These are phyloP conservation scores for Pithys albifrons DNA, from an alignment of 2,113 vertebrate species.

Conservation along the genomic window DNA sequence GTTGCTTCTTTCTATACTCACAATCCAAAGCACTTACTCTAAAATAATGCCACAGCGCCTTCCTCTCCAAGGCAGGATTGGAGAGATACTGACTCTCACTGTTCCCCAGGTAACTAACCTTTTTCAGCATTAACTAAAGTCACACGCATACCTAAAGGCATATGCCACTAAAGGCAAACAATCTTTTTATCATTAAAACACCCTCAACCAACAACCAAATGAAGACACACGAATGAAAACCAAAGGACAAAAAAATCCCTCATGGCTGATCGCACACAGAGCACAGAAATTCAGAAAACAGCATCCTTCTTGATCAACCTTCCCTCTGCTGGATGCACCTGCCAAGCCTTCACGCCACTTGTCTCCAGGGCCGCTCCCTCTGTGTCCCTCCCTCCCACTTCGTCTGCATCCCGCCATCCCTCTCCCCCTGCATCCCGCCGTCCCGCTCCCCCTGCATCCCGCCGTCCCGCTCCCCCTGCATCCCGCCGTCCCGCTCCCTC, in stretches of 20 bases:
- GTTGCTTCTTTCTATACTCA: not conserved
- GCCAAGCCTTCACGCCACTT: rapidly evolving
- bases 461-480: rapidly evolving
- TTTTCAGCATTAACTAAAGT: too few relatives aligned
- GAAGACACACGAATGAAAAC: not conserved
- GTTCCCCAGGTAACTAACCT: not conserved
- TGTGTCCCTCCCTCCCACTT: too few relatives aligned
- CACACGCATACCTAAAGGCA: not conserved
- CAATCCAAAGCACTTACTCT: not conserved
- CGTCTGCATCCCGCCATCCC: not conserved
- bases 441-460: not conserved
- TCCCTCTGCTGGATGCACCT: not conserved
- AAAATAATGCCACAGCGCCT: not conserved
- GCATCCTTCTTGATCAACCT: rapidly evolving
- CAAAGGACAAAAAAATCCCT: not conserved
- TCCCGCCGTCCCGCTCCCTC: not conserved
- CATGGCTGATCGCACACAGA: not conserved
- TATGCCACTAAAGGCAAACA: not conserved
- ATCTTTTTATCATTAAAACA: not conserved
- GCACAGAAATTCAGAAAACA: rapidly evolving
- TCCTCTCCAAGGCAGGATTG: not conserved
- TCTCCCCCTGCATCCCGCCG: too few relatives aligned
- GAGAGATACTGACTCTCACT: rapidly evolving
- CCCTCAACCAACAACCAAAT: not conserved
- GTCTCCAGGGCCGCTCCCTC: too few relatives aligned